phyloP scores from a whole-genome alignment of 2,113 vertebrate genomes.

The Trachemys scripta region DNA sequence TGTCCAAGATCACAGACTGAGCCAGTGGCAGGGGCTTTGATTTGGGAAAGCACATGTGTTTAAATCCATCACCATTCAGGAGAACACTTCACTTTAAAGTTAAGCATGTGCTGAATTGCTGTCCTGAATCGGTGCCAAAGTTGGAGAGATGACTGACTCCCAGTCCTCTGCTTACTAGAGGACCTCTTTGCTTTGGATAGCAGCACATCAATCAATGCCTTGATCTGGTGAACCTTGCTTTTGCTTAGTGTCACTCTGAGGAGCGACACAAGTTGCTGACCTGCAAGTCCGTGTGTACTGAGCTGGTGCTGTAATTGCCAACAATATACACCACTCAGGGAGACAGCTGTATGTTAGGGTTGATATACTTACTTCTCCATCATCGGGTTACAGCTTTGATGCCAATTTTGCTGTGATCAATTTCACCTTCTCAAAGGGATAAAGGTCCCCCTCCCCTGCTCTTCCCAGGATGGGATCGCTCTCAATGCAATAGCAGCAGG shows the following conservation, averaged over 20 bases:
- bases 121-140: neutral
- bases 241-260: neutral
- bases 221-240: neutral
- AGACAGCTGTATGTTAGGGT: neutral
- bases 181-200: neutral
- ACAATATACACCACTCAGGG: accelerated
- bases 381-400: neutral
- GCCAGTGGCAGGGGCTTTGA: neutral
- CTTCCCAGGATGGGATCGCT: neutral
- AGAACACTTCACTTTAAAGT: neutral
- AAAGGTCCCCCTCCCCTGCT: neutral
- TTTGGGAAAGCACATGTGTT: neutral
- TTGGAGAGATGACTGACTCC: accelerated
- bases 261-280: accelerated
- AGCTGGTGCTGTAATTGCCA: neutral
- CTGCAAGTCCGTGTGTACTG: neutral
- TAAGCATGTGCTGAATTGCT: neutral
- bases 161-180: neutral
- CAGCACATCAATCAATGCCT: neutral
- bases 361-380: neutral
- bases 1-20: neutral
- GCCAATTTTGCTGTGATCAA: neutral
- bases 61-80: neutral
- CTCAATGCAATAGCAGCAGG: neutral
- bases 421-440: neutral